Base-by-base conservation (phyloP, 2,888 invertebrate species). In the Latrodectus elegans region DNA sequence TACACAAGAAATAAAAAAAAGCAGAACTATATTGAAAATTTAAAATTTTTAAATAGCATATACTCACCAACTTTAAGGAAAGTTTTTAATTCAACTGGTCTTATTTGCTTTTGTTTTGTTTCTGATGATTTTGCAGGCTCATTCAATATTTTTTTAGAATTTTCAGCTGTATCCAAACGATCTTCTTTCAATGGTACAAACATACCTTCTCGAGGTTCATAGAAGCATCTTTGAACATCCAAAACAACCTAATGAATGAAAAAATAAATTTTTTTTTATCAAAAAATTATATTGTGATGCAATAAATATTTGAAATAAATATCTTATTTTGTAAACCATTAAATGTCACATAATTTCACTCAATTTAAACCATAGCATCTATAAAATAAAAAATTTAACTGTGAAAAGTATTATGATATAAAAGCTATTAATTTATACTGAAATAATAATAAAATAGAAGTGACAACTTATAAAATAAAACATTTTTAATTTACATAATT, bases 41-140 rank as follows among this genome's bases (percentile, higher is more conserved):
- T 64, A 4, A 64, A 15, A 64, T 17, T 64, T 89, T 83, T 15
- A 8, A 15, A 55, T 14, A 0, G 17, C 26, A 26, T 49, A 22
- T 17, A 92, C 94, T 92, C 92, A 94, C 94, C 95, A 91, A 94
- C 94, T 94, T 94, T 94, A 9, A 95, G 92, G 91, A 93, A 94
- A 12, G 95, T 95, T 91, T 94, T 94, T 71, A 94, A 92, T 90
- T 94, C 94, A 89, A 94, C 92, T 1, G 95, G 95, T 90, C 94
- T 92, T 14, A 94, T 94, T 15, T 60, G 60, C n/a, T 60, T 60
- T 60, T 12, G 90, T 60, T 60, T 60, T 12, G 60, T 0, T 60
- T 60, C 60, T 9, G n/a, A 60, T 12, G n/a, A n/a, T 15, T 60
- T 60, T 60, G 12, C 60, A 1, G 12, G 4, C n/a, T 60, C 53